Base-by-base conservation (phyloP, 1,140 invertebrate genomes). In the Sycophila sp. region DNA sequence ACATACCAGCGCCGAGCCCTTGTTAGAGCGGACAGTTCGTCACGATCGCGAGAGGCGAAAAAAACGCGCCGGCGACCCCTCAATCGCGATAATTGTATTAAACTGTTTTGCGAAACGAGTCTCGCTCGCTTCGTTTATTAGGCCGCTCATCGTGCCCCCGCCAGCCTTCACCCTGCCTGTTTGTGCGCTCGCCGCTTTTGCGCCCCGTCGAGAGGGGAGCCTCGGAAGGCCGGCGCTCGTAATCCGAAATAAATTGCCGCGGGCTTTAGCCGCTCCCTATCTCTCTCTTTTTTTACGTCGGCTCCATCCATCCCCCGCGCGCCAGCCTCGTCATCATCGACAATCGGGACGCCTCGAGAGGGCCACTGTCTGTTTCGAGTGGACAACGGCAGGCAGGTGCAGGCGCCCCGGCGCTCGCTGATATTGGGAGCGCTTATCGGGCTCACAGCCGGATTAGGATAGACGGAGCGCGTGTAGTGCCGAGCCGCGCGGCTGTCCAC, bases 41-140 rank as follows among this genome's bases (percentile, higher is more conserved):
- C n/a, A n/a, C n/a, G 19, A 22, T 22, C 2, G 36, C 2, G 17
- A 11, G 19, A 30, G 32, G 26, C 22, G 22, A 5, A 26, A 15
- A 15, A 26, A 24, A 22, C 40, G 17, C 22, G 22, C 19, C 7
- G 6, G 4, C 15, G 8, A 15, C 28, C 73, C 69, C 75, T 73
- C 75, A 73, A 76, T 77, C 75, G 74, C 67, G 56, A 73, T 77
- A 77, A 79, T 80, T 75, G 65, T 60, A 73, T 75, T 73, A 75
- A 75, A 76, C 74, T 72, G 69, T 75, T 76, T 78, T 66, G 67
- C 71, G 71, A 76, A 76, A 74, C 76, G 74, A 73, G 53, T 42
- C 64, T 53, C 73, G 63, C 59, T 26, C 13, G 26, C 15, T 66
- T 72, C 73, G 73, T 76, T 78, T 76, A 78, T 78, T 78, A 76